Percentiles rank a stretch among this genome's conserved stretches.
Evolutionary conservation across 2,888 invertebrate genomes (phyloP).

Genomic region (Hybos culiciformis): DNA sequence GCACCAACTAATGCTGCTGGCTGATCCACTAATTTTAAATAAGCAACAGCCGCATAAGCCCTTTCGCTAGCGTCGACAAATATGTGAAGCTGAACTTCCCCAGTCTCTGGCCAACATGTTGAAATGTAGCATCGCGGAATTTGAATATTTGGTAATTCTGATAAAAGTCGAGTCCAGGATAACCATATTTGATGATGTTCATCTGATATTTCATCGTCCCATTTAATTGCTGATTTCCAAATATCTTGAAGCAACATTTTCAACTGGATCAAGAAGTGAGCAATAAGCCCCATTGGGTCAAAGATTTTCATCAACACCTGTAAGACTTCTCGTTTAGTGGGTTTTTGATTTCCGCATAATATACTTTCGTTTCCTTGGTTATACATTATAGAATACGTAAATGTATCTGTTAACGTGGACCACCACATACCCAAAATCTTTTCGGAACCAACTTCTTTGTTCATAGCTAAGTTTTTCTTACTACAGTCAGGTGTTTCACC

Average conservation of each 20-base stretch:
- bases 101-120: too few species aligned
- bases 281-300: constrained; percentile 21
- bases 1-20: constrained; percentile 13
- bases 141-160: constrained; percentile 11
- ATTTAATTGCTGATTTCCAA: constrained; percentile 8
- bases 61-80: constrained; percentile 16
- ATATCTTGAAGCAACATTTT: constrained; percentile 13
- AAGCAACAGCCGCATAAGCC: constrained; percentile 18
- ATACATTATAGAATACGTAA: constrained; percentile 11
- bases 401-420: constrained; percentile 7
- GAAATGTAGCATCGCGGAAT: constrained; percentile 15
- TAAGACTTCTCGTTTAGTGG: constrained; percentile 12
- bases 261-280: constrained; percentile 12
- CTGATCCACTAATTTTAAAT: constrained; percentile 10
- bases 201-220: constrained; percentile 13
- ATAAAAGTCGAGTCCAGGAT: constrained; percentile 15
- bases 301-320: constrained; percentile 18
- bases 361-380: constrained; percentile 11
- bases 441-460: constrained; percentile 2
- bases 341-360: constrained; percentile 3
- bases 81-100: constrained; percentile 10
- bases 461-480: neutral
- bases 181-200: constrained; percentile 13
- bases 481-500: constrained; percentile 1
- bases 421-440: constrained; percentile 14